Evolutionary conservation across 2,797 vertebrate genomes (phyloP).

Genomic region (Sebastes jordani): DNA sequence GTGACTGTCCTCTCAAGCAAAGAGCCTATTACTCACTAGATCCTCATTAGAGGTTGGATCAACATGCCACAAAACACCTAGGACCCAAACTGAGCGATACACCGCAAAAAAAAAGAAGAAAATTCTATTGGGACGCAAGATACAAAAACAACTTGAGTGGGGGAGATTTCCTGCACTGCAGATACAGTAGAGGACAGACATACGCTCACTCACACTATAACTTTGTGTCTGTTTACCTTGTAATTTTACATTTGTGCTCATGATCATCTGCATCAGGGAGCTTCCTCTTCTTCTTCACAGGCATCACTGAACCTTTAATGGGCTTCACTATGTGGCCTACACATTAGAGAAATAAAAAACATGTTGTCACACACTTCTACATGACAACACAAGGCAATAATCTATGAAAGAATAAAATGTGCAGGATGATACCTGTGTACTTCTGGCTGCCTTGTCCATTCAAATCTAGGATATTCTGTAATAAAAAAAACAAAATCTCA

Average conservation of each 20-base stretch:
- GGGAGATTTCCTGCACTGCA: not conserved
- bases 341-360: not conserved
- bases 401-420: not conserved
- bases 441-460: slow-evolving; percentile 76
- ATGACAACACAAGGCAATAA: not conserved
- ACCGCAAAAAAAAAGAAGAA: not conserved
- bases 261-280: slow-evolving; percentile 86
- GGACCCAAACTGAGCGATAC: not conserved
- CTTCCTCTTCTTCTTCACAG: slow-evolving; percentile 96
- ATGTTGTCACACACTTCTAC: not conserved
- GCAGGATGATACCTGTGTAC: slow-evolving; percentile 64
- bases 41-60: not conserved
- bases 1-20: not conserved
- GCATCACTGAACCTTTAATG: slow-evolving; percentile 82
- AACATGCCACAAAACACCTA: not conserved
- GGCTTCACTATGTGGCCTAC: slow-evolving; percentile 63
- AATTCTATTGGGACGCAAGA: not conserved
- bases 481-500: not conserved
- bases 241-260: slow-evolving; percentile 89
- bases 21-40: not conserved
- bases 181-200: not conserved
- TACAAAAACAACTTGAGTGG: not conserved
- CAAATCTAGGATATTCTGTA: slow-evolving; percentile 71
- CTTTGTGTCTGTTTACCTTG: slow-evolving; percentile 80
- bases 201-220: not conserved